Evolutionary conservation across 2,113 vertebrate species (phyloP).

Genomic region (Ictalurus furcatus): DNA sequence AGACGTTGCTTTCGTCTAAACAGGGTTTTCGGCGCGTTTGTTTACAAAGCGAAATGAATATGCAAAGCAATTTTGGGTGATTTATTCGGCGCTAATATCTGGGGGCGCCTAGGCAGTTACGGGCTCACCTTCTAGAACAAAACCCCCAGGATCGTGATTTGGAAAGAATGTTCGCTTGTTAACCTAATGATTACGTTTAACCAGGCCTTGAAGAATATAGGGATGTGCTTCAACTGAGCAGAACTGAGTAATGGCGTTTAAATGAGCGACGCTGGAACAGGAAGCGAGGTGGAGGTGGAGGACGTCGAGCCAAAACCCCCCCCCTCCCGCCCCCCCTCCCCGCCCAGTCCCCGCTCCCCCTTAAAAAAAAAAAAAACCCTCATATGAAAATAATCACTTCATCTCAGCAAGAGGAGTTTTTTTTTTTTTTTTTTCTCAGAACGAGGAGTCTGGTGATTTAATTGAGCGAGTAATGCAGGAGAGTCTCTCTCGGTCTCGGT

Average conservation of each 20-base stretch:
- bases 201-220: conserved; percentile 97
- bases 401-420: conserved; percentile 32
- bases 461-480: neutral
- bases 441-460: neutral
- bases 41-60: conserved; percentile 81
- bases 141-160: conserved; percentile 92
- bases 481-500: neutral
- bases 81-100: conserved; percentile 80
- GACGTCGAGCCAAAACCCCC: conserved; percentile 75
- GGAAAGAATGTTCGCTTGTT: conserved; percentile 90
- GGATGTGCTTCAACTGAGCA: conserved; percentile 89
- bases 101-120: conserved; percentile 82
- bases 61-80: conserved; percentile 83
- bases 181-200: conserved; percentile 99
- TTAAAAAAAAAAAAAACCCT: neutral
- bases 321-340: too few relatives aligned
- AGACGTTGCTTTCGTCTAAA: conserved; percentile 47
- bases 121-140: conserved; percentile 93
- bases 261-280: conserved; percentile 72
- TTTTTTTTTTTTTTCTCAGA: conserved; percentile 57
- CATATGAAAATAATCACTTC: neutral
- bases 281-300: conserved; percentile 73
- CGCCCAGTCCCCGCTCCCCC: too few relatives aligned
- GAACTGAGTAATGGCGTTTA: conserved; percentile 92
- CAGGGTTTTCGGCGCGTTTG: conserved; percentile 15